Conservation (phyloP, 2,113 vertebrate genomes). For the Cyanoliseus patagonus region DNA sequence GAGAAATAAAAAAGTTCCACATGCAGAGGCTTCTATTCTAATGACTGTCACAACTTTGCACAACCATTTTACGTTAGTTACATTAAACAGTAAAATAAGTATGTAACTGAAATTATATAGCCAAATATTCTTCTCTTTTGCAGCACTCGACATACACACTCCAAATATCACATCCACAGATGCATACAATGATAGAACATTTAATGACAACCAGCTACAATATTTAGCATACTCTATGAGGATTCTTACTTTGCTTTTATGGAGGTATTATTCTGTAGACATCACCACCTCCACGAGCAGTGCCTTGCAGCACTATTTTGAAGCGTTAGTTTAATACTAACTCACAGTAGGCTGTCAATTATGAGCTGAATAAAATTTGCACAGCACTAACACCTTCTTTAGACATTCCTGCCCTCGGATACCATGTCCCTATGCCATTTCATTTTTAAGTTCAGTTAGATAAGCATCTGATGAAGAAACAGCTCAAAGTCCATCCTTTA, state of each 20-base stretch:
- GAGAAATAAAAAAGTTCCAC: background rate
- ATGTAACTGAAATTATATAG: background rate
- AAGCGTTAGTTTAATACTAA: background rate
- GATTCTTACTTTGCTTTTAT: background rate
- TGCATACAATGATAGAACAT: background rate
- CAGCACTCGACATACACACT: background rate
- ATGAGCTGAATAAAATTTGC: background rate
- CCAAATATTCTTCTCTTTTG: background rate
- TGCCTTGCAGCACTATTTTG: background rate
- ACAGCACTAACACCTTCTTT: background rate
- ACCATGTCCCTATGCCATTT: background rate
- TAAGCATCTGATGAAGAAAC: background rate
- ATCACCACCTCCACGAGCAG: background rate
- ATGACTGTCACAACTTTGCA: background rate
- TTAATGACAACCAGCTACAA: background rate
- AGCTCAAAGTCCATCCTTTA: background rate
- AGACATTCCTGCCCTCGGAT: background rate
- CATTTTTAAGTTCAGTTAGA: background rate
- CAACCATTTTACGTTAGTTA: background rate
- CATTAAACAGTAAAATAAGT: background rate
- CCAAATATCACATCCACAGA: background rate
- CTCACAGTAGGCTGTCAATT: background rate
- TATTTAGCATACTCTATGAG: background rate
- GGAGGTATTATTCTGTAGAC: background rate
- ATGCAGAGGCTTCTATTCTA: background rate